phyloP scores from a whole-genome alignment of 2,113 vertebrate genomes.

The Ptyas mucosa region DNA sequence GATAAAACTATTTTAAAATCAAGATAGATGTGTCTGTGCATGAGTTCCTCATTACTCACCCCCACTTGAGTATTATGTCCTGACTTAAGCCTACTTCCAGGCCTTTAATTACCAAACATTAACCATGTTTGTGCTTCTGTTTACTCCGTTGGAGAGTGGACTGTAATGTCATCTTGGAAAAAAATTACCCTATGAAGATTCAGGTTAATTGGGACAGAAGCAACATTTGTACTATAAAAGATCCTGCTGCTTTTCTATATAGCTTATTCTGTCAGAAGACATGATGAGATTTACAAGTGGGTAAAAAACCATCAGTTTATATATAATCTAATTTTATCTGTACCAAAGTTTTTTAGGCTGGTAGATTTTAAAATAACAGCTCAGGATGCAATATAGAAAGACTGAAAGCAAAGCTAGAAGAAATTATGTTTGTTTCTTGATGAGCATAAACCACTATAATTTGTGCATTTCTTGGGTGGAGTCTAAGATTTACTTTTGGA shows the following conservation, averaged over 20 bases:
- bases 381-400: background rate
- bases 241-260: background rate
- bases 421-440: background rate
- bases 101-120: slow-evolving; percentile 13
- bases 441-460: background rate
- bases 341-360: background rate
- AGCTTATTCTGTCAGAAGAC: background rate
- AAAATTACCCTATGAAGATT: background rate
- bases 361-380: background rate
- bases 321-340: background rate
- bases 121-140: background rate
- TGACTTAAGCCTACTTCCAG: background rate
- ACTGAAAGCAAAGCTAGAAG: background rate
- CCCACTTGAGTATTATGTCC: slow-evolving; percentile 12
- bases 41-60: background rate
- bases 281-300: background rate
- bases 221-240: background rate
- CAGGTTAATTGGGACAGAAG: background rate
- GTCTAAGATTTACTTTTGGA: background rate
- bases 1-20: rapidly evolving
- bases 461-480: background rate
- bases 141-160: rapidly evolving
- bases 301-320: background rate
- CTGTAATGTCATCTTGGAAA: slow-evolving; percentile 5
- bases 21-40: background rate